Base-by-base conservation (phyloP, 1,140 invertebrate genomes). In the Idris sp. region DNA sequence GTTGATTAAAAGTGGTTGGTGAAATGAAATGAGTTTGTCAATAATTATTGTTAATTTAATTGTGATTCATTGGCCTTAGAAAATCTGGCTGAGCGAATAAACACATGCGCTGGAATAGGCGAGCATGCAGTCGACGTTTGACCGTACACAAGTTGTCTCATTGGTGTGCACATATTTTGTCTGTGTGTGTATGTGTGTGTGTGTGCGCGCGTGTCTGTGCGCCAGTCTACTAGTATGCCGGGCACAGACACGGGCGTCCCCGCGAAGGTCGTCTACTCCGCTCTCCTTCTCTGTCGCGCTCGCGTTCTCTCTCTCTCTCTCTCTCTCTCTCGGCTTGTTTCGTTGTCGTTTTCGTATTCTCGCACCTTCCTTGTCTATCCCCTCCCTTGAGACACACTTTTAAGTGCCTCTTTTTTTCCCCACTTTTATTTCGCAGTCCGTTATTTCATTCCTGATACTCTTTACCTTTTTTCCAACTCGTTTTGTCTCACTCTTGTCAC, bases 231-330 rank as follows among this genome's bases (percentile, higher is more conserved):
- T 30, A 31, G 35, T 48, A 28, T 54, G 43, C 53, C 38, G 53
- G 36, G 59, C 61, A 64, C 74, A 77, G 69, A 73, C 74, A 53
- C 69, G 41, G 62, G 65, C 79, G 77, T 81, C 79, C 81, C 77
- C 78, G 79, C 77, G 78, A 82, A 81, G 79, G 81, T 82, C 81
- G 81, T 76, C 79, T 77, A 77, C 78, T 74, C 76, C 72, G 67
- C 62, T 61, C 48, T 15, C 53, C 19, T 16, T 54, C 73, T 56
- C 51, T 25, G 16, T 56, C 62, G 22, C 38, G 15, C 41, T 36
- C 26, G 10, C 48, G 30, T 31, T 8, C 1, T 40, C 22, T 8
- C 25, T 18, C 41, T 26, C 48, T 8, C 31, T 8, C 1, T 40
- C 22, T 8, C 25, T 18, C 41, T 26, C 48, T 8, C 31, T 4